phyloP scores from a whole-genome alignment of 2,113 vertebrate species.

The Sula dactylatra region DNA sequence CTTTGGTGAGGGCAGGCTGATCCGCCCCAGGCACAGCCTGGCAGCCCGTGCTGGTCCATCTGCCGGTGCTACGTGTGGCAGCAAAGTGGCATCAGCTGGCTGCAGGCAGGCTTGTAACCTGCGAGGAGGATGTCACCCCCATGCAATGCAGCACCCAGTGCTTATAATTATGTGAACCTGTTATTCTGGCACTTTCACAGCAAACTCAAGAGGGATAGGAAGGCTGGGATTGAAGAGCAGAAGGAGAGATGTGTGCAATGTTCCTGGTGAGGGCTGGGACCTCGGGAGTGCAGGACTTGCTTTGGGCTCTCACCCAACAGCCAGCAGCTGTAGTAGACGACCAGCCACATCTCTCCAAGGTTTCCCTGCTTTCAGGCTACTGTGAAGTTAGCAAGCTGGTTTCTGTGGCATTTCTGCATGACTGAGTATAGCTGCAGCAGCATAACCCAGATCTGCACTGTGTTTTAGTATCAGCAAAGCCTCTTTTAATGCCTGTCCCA shows the following conservation, averaged over 20 bases:
- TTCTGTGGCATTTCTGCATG: fast-evolving
- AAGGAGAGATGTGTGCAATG: background rate
- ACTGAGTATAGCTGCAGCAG: background rate
- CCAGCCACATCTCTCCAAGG: background rate
- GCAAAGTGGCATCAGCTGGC: background rate
- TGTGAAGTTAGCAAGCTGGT: background rate
- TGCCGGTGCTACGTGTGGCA: fast-evolving
- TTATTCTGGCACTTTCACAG: background rate
- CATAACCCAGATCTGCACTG: background rate
- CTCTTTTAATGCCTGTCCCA: background rate
- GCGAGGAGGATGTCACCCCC: background rate
- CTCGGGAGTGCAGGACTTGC: background rate
- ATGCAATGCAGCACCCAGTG: fast-evolving
- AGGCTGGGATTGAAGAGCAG: background rate
- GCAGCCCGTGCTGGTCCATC: background rate
- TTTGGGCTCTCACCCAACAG: background rate
- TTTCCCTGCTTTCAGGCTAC: background rate
- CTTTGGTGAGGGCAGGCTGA: background rate
- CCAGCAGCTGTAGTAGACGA: background rate
- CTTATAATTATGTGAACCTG: background rate
- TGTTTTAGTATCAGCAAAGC: background rate
- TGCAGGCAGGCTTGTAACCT: background rate
- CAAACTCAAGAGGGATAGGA: background rate
- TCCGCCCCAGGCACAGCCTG: fast-evolving
- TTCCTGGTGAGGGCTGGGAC: background rate